A percentile compares a stretch with the other conserved stretches of the same genome.
Conservation (phyloP, 2,888 invertebrate genomes). For the Plebejus argus region DNA sequence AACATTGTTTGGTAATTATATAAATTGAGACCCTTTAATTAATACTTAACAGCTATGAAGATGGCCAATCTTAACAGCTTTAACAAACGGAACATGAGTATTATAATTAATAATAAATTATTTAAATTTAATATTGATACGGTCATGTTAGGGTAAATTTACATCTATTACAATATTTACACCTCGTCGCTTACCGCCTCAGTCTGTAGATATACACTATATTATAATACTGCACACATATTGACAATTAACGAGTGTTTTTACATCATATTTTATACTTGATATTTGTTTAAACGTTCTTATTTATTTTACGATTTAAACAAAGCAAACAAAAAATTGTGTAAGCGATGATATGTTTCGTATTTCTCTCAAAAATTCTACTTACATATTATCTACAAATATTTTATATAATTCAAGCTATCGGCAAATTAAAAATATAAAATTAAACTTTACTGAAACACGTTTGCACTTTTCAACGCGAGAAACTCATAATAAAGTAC, state of each 20-base stretch:
- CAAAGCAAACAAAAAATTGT: neutral
- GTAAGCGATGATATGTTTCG: conserved; percentile 15
- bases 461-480: neutral
- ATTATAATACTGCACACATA: conserved; percentile 9
- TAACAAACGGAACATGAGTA: neutral
- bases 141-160: neutral
- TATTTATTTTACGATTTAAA: neutral
- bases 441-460: neutral
- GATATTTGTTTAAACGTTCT: neutral
- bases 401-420: neutral
- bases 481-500: neutral
- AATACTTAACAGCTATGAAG: neutral
- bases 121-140: neutral
- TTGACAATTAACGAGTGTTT: conserved; percentile 29
- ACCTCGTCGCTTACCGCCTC: neutral
- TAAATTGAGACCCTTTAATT: neutral
- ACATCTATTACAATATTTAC: conserved; percentile 24
- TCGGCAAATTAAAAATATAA: neutral
- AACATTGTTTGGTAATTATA: neutral
- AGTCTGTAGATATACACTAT: conserved; percentile 12
- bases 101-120: neutral
- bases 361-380: neutral
- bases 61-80: neutral
- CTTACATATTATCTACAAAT: neutral
- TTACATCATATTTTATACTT: conserved; percentile 3